These are phyloP conservation scores for Pachypanchax playfairii DNA, from an alignment of 2,113 vertebrate genomes.

Conservation along the genomic window DNA sequence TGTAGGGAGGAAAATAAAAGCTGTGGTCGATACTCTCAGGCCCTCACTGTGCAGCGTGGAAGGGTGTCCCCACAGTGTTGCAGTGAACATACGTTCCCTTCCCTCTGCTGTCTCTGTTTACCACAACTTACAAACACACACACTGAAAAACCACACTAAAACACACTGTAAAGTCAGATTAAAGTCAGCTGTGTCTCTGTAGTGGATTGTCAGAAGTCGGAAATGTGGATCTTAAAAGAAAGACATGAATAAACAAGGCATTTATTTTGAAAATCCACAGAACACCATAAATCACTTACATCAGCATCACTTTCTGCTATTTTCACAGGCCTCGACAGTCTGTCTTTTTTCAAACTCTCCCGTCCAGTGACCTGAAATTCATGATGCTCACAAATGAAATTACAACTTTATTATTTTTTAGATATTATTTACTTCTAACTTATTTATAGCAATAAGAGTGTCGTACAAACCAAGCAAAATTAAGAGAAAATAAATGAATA, in stretches of 20 bases:
- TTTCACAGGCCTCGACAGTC: slow-evolving; percentile 88
- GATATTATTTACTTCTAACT: slow-evolving; percentile 6
- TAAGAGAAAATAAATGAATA: not conserved
- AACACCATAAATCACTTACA: slow-evolving; percentile 81
- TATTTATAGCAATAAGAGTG: slow-evolving; percentile 18
- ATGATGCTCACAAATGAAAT: slow-evolving; percentile 51
- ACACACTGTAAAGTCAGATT: slow-evolving; percentile 51
- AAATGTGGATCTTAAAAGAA: slow-evolving; percentile 48
- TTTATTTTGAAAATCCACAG: slow-evolving; percentile 44
- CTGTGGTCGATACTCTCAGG: slow-evolving; percentile 70
- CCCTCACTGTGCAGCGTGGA: slow-evolving; percentile 59
- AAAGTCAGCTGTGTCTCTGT: slow-evolving; percentile 57
- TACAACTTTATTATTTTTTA: slow-evolving; percentile 9
- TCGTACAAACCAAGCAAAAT: slow-evolving; percentile 31
- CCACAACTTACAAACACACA: slow-evolving; percentile 64
- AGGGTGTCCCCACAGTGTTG: slow-evolving; percentile 72
- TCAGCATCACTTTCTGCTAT: slow-evolving; percentile 96
- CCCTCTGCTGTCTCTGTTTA: slow-evolving; percentile 66
- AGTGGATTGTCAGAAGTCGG: slow-evolving; percentile 51
- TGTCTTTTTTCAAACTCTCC: slow-evolving; percentile 87
- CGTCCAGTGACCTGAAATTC: slow-evolving; percentile 88
- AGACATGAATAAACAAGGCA: slow-evolving; percentile 37
- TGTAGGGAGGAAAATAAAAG: slow-evolving; percentile 76
- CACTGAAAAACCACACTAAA: slow-evolving; percentile 42
- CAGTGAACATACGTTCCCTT: slow-evolving; percentile 61